These are phyloP conservation scores for Zonitis immaculata DNA, from an alignment of 2,888 invertebrate species.

Conservation along the genomic window DNA sequence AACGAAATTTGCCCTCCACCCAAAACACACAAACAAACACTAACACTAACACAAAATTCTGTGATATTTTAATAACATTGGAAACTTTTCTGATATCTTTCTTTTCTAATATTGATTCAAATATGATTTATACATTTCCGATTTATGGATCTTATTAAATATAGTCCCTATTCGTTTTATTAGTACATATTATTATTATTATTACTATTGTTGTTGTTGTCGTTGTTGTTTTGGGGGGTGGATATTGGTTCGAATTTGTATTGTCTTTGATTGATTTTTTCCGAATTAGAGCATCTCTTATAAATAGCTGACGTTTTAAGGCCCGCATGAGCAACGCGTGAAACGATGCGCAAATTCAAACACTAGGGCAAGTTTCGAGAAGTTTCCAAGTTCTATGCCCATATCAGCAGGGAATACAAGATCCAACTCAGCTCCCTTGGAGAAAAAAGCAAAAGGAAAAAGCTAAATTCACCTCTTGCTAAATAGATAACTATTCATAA, in stretches of 20 bases:
- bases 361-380: conserved; percentile 40
- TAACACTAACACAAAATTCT: background rate
- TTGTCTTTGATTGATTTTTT: no score
- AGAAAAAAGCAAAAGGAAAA: background rate
- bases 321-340: conserved; percentile 45
- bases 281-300: no score
- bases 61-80: background rate
- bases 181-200: background rate
- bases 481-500: background rate
- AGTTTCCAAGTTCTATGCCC: conserved; percentile 38
- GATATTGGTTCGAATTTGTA: no score
- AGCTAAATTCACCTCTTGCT: background rate
- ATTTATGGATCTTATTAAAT: background rate
- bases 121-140: background rate
- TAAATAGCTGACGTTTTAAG: conserved; percentile 30
- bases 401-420: conserved; percentile 37
- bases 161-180: no score
- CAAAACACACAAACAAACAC: no score
- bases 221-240: background rate
- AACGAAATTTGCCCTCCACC: background rate
- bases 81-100: conserved; percentile 1
- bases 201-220: background rate
- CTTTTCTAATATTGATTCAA: conserved; percentile 1
- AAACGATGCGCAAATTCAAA: conserved; percentile 49
- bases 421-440: conserved; percentile 34